Base-by-base conservation (phyloP, 2,888 invertebrate genomes). In the Chymomyza caudatula region DNA sequence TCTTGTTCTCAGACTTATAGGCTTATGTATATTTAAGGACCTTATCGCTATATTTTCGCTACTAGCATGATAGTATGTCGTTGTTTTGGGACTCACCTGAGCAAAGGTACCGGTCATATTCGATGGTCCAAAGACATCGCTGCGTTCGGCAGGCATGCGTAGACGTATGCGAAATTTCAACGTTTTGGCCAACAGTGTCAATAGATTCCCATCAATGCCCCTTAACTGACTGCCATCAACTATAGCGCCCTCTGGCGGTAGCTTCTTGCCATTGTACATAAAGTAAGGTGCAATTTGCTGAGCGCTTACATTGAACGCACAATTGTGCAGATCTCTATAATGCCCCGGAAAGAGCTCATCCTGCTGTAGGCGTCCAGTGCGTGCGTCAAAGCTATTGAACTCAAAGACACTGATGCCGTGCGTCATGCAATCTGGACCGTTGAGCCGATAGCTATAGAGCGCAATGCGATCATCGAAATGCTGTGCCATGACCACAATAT, bases 151-250 rank as follows among this genome's bases (percentile, higher is more conserved):
- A 0, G 86, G 74, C 47, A 88, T 72, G 0, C 64, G 52, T 15
- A 87, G 65, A 0, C 65, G 53, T 0, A 88, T 63, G 0, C 71
- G 76, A 56, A 89, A 88, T 15, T 78, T 72, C n/a, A 89, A 47
- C 0, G 68, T 54, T 5, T 52, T 60, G 3, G 88, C 74, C 43
- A 89, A 42, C 4, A 77, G 42, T 3, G 67, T 72, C 4, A 89
- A 61, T 11, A 89, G 29, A 0, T 82, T 77, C 0, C 88, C 88
- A 47, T 89, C 89, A 17, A 89, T 76, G 5, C 89, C 89, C 0
- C 51, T 47, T 43, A 88, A 54, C 2, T 71, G 69, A 0, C 62
- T 8, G 11, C 25, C 54, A 37, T 76, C 63, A 4, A 67, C 60
- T 3, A 66, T 13, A 1, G 68, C 53, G 0, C 78, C 71, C 0